Conservation (phyloP, 2,113 vertebrate species). For the Polypterus bichir region DNA sequence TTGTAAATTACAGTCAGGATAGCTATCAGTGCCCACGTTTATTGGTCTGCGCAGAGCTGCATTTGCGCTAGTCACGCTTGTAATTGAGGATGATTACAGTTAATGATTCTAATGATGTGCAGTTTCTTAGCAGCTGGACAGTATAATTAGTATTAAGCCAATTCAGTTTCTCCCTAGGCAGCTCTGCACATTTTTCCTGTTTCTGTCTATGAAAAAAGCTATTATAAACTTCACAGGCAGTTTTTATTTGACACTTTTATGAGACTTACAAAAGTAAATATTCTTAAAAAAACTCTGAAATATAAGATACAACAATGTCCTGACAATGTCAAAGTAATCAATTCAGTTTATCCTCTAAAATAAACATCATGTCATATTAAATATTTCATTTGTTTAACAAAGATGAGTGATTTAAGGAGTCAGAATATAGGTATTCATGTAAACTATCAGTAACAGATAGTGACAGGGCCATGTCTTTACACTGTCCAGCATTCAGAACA, state of each 20-base stretch:
- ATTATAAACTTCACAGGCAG: constrained; percentile 37
- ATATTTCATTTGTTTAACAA: too few species aligned
- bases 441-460: too few species aligned
- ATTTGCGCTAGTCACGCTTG: constrained; percentile 37
- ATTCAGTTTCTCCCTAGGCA: constrained; percentile 61
- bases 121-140: constrained; percentile 64
- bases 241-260: constrained; percentile 11
- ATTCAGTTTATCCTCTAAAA: too few species aligned
- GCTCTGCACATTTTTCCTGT: constrained; percentile 42
- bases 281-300: background rate
- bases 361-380: too few species aligned
- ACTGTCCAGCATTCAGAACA: too few species aligned
- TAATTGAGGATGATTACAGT: constrained; percentile 69
- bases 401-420: too few species aligned
- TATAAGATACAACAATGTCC: too few species aligned
- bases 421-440: too few species aligned
- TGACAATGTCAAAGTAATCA: too few species aligned
- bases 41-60: constrained; percentile 23
- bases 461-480: too few species aligned
- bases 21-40: constrained; percentile 39
- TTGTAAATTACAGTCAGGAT: constrained; percentile 28
- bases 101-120: constrained; percentile 72
- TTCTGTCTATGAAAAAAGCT: constrained; percentile 31
- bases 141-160: constrained; percentile 68
- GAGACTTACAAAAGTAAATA: background rate